Conservation (phyloP, 2,888 invertebrate species). For the Lochmaea capreae region DNA sequence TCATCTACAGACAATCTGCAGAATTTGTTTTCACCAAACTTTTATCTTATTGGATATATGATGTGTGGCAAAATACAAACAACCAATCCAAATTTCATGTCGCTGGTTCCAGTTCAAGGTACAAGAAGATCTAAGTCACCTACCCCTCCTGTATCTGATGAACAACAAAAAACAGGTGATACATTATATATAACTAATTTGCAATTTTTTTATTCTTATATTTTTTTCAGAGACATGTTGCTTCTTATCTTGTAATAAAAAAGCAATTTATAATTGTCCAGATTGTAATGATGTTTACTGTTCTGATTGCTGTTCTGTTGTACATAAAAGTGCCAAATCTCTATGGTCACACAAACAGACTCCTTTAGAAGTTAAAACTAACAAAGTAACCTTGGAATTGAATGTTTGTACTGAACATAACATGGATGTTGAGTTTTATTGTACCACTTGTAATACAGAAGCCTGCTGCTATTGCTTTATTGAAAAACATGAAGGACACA, state of each 20-base stretch:
- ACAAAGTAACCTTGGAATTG: slow-evolving; percentile 42
- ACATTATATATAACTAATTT: neutral
- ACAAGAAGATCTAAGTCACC: slow-evolving; percentile 6
- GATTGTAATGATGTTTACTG: slow-evolving; percentile 60
- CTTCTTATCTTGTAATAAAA: slow-evolving; percentile 51
- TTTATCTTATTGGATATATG: slow-evolving; percentile 60
- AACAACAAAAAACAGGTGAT: neutral
- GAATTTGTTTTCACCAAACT: slow-evolving; percentile 61
- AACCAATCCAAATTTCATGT: slow-evolving; percentile 22
- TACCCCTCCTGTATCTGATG: neutral
- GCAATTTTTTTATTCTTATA: neutral
- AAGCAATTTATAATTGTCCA: slow-evolving; percentile 54
- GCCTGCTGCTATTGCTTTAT: slow-evolving; percentile 66
- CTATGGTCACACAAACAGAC: slow-evolving; percentile 57
- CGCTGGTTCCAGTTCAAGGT: slow-evolving; percentile 29
- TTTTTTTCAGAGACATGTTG: slow-evolving; percentile 50
- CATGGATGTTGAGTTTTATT: slow-evolving; percentile 61
- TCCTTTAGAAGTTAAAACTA: slow-evolving; percentile 31
- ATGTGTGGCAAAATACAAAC: slow-evolving; percentile 43
- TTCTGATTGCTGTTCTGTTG: slow-evolving; percentile 51
- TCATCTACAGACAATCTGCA: slow-evolving; percentile 47
- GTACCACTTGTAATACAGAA: slow-evolving; percentile 61
- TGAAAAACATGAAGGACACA: slow-evolving; percentile 61
- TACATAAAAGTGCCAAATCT: slow-evolving; percentile 62
- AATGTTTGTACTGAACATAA: slow-evolving; percentile 56